These are phyloP conservation scores for Artemisiospiza belli DNA, from an alignment of 2,113 vertebrate genomes.

Conservation along the genomic window DNA sequence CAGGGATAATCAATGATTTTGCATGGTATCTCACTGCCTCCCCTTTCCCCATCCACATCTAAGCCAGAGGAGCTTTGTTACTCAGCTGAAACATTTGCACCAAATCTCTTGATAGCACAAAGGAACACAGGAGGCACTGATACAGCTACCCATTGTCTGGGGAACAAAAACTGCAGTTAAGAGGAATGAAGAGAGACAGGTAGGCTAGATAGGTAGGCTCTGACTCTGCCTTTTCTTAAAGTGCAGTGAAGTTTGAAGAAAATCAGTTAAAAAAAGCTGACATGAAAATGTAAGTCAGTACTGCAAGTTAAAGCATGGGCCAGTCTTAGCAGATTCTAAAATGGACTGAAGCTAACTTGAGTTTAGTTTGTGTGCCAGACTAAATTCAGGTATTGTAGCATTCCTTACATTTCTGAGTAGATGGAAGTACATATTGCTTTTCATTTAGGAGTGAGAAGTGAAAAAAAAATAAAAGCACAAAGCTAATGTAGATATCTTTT, in stretches of 20 bases:
- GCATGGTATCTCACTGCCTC: background rate
- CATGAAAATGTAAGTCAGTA: background rate
- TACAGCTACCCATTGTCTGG: background rate
- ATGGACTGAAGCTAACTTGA: background rate
- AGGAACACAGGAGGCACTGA: background rate
- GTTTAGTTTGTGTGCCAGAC: background rate
- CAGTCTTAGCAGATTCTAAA: slow-evolving; percentile 20
- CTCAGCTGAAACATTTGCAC: background rate
- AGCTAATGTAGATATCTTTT: background rate
- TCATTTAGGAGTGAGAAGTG: background rate
- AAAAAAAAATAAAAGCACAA: background rate
- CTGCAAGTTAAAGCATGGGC: background rate
- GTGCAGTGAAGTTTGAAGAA: background rate
- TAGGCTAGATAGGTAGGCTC: background rate
- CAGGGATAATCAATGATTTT: background rate
- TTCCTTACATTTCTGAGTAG: slow-evolving; percentile 45
- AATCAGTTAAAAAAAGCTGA: background rate
- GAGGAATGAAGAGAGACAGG: background rate
- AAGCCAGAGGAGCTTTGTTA: background rate
- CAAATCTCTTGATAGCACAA: background rate
- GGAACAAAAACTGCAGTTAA: background rate
- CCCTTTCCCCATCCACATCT: background rate
- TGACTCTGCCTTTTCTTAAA: background rate
- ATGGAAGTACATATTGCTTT: background rate
- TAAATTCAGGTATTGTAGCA: slow-evolving; percentile 39